Evolutionary conservation across 2,888 invertebrate species (phyloP).

Genomic region (Corbicula japonica): DNA sequence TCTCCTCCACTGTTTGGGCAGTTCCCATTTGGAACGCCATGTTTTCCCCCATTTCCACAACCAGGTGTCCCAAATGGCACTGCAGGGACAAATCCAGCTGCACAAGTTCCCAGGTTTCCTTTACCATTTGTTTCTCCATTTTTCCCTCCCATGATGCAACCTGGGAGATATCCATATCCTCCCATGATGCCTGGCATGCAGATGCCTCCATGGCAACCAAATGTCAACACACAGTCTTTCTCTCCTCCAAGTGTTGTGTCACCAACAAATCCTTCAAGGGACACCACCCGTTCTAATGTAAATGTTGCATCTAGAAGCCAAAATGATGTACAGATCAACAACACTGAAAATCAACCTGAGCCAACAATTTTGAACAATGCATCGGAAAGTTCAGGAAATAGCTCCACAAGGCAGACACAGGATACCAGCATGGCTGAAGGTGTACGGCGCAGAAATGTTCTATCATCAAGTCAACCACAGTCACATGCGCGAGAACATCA

Average conservation of each 20-base stretch:
- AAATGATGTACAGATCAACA: no score
- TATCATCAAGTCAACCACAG: background rate
- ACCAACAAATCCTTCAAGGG: slow-evolving; percentile 2
- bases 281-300: slow-evolving; percentile 6
- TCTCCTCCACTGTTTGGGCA: slow-evolving; percentile 55
- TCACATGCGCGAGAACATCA: slow-evolving; percentile 1
- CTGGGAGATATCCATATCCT: slow-evolving; percentile 17
- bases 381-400: slow-evolving; percentile 10
- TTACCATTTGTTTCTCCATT: slow-evolving; percentile 62
- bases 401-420: background rate
- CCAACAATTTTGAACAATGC: no score
- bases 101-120: slow-evolving; percentile 60
- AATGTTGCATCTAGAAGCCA: background rate
- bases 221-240: slow-evolving; percentile 11
- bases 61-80: slow-evolving; percentile 6
- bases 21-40: slow-evolving; percentile 62
- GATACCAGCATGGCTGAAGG: no score
- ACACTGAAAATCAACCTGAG: no score
- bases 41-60: slow-evolving; percentile 63
- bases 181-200: slow-evolving; percentile 49
- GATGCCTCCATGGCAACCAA: slow-evolving; percentile 42
- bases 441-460: slow-evolving; percentile 42
- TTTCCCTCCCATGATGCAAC: slow-evolving; percentile 55
- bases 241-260: slow-evolving; percentile 29
- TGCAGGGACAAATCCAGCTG: slow-evolving; percentile 1